These are phyloP conservation scores for Ameiurus melas DNA, from an alignment of 2,113 vertebrate species.

Conservation along the genomic window DNA sequence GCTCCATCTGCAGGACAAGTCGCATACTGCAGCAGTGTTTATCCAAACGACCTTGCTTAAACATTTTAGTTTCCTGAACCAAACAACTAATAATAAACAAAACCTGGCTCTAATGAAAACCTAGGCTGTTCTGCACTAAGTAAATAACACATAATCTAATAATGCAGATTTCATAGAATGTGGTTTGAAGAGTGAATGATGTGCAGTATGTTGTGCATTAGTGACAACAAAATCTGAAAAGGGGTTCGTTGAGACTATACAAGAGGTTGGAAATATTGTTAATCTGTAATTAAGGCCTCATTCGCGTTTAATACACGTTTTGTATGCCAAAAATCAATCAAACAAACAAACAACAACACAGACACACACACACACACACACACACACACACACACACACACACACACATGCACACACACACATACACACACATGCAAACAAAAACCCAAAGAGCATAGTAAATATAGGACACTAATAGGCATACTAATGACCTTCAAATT, in stretches of 20 bases:
- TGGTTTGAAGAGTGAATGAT: not conserved
- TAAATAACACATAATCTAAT: not conserved
- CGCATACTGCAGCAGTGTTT: not conserved
- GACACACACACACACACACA: no score
- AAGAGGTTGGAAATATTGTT: not conserved
- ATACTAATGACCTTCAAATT: not conserved
- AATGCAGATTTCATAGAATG: not conserved
- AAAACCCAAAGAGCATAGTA: not conserved
- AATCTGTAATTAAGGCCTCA: not conserved
- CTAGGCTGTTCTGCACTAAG: not conserved
- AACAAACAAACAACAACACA: not conserved
- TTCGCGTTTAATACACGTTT: not conserved
- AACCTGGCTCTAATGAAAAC: not conserved
- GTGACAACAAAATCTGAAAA: not conserved
- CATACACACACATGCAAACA: no score
- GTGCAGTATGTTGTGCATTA: not conserved
- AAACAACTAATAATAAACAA: not conserved
- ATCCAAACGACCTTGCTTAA: no score
- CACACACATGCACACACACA: no score
- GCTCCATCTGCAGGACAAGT: slow-evolving; percentile 22
- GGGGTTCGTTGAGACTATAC: not conserved
- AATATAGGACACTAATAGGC: not conserved
- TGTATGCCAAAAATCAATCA: not conserved
- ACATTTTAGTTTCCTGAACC: not conserved
- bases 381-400: no score